Percentiles rank a stretch among this genome's conserved stretches.
Conservation (phyloP, 2,888 invertebrate genomes). For the Drosophila ochracea region DNA sequence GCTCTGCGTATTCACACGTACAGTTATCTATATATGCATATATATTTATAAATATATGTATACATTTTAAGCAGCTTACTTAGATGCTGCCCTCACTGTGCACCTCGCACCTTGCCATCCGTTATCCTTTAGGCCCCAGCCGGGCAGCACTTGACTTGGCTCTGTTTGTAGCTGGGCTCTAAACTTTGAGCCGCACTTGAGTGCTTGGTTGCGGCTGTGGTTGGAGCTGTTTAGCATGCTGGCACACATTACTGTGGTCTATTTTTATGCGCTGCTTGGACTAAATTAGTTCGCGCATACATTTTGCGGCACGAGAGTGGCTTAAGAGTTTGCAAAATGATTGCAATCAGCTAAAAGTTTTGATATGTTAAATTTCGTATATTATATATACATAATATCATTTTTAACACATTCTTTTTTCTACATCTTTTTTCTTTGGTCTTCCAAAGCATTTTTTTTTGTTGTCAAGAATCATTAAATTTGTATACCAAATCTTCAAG, state of each 20-base stretch:
- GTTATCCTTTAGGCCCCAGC: slow-evolving; percentile 54
- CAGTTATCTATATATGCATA: not conserved
- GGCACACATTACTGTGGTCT: slow-evolving; percentile 42
- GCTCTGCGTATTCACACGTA: slow-evolving; percentile 27
- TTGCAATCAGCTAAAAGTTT: not conserved
- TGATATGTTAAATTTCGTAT: not conserved
- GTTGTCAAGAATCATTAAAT: not conserved
- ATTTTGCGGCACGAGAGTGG: slow-evolving; percentile 50
- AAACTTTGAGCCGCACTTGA: slow-evolving; percentile 35
- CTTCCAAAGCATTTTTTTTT: not conserved
- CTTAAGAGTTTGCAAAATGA: slow-evolving; percentile 29
- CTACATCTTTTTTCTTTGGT: no score
- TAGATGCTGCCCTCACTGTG: not conserved
- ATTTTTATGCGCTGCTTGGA: slow-evolving; percentile 61
- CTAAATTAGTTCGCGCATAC: slow-evolving; percentile 73
- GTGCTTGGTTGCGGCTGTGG: not conserved
- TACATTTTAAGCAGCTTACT: slow-evolving; percentile 45
- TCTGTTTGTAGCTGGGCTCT: slow-evolving; percentile 22
- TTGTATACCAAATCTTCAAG: not conserved
- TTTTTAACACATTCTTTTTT: not conserved
- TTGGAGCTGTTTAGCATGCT: slow-evolving; percentile 31
- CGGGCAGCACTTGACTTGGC: slow-evolving; percentile 46
- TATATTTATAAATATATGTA: not conserved
- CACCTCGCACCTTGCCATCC: slow-evolving; percentile 31
- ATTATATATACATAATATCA: not conserved